Evolutionary conservation across 2,797 vertebrate species (phyloP), one percentile per base, ranked within the genome.

Genomic region (Sternarchorhynchus goeldii): DNA sequence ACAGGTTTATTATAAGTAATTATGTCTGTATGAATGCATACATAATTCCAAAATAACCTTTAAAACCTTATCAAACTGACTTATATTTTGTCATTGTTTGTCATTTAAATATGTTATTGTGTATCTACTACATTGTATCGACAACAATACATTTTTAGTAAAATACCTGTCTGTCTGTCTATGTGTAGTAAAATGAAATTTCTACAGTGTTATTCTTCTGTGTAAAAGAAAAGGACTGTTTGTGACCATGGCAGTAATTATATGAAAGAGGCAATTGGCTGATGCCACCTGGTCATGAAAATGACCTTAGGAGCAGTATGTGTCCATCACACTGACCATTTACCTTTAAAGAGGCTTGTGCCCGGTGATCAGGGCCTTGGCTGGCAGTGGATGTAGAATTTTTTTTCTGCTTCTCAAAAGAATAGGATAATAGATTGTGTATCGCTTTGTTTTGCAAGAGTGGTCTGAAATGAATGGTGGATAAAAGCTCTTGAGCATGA

Each of bases 231-330:
- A 25, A 59, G 58, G 56, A 39, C 62, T 78, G 29, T 75, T 76
- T 83, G 81, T 85, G 75, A 76, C 64, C 70, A 69, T 85, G 86
- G 88, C 88, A 86, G 88, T 90, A 90, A 90, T 91, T 81, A 80
- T 87, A 89, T 74, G 82, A 89, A 83, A 71, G 71, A 91, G 89
- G 88, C 90, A 91, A 91, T 91, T 88, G 88, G 89, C 90, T 91
- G 88, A 90, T 62, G 84, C 85, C 85, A 82, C 80, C 78, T 82
- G 75, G 86, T 88, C 86, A 84, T 80, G 73, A 80, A 81, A 80
- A 77, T 85, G 70, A 86, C 82, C 75, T 83, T 76, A 81, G 75
- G 75, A 84, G 73, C 41, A 79, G 57, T 68, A 65, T 76, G 82
- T 21, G 72, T 25, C 80, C 75, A 36, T 76, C 34, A 31, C 75